Conservation (phyloP, 2,113 vertebrate genomes). For the Podocnemis expansa region DNA sequence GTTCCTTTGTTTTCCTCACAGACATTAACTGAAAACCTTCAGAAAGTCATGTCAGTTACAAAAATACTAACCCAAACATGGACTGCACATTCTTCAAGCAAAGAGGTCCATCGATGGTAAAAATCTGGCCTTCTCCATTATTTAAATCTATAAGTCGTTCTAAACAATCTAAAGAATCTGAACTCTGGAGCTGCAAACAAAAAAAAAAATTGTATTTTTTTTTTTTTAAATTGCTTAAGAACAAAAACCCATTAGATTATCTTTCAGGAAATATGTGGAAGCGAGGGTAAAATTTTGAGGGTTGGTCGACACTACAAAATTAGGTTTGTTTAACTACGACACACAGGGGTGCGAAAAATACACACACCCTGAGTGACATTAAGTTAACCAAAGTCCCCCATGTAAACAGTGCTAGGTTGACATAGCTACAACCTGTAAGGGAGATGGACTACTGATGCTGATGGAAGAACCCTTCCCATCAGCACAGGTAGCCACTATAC, state of each 20-base stretch:
- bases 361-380: not conserved
- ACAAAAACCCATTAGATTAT: not conserved
- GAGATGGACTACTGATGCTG: not conserved
- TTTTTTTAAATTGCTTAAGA: not conserved
- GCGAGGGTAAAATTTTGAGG: not conserved
- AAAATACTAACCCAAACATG: constrained; percentile 91
- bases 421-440: not conserved
- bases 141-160: constrained; percentile 92
- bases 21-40: not conserved
- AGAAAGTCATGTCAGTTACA: not conserved
- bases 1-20: not conserved
- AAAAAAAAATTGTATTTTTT: not conserved
- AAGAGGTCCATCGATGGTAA: constrained; percentile 93
- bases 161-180: constrained; percentile 92
- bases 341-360: not conserved
- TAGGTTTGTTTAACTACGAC: not conserved
- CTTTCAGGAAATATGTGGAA: not conserved
- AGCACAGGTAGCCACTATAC: not conserved
- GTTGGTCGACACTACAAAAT: not conserved
- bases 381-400: not conserved
- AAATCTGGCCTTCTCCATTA: constrained; percentile 95
- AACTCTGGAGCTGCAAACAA: constrained; percentile 89
- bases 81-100: constrained; percentile 97
- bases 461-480: not conserved
- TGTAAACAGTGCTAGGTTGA: not conserved